These are phyloP conservation scores for Abrostola tripartita DNA, from an alignment of 2,888 invertebrate genomes.

Conservation along the genomic window DNA sequence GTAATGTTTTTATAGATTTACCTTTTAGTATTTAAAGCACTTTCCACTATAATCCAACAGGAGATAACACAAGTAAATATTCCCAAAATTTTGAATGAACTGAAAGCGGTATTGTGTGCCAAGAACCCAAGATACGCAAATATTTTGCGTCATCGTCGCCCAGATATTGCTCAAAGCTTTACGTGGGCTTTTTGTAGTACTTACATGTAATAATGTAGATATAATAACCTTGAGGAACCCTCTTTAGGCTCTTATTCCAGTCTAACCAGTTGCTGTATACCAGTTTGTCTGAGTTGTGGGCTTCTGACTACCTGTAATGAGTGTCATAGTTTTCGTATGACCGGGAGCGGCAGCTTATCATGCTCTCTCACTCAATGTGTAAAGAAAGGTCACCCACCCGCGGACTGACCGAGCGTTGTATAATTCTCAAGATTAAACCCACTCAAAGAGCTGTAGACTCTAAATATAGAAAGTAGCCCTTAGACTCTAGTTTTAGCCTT, in stretches of 20 bases:
- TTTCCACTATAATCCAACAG: conserved; percentile 10
- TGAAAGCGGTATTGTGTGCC: conserved; percentile 30
- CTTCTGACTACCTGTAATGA: conserved; percentile 3
- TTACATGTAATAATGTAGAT: conserved; percentile 3
- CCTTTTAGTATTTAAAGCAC: not conserved
- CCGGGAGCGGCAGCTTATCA: conserved; percentile 1
- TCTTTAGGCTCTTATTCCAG: conserved; percentile 1
- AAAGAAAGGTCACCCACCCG: conserved; percentile 3
- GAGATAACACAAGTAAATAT: conserved; percentile 37
- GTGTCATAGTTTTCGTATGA: conserved; percentile 2
- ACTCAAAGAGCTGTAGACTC: not conserved
- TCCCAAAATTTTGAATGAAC: conserved; percentile 30
- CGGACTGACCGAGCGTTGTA: not conserved
- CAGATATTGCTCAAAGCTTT: conserved; percentile 21
- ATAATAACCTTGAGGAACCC: conserved; percentile 3
- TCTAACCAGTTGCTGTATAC: conserved; percentile 4
- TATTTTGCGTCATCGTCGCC: conserved; percentile 40
- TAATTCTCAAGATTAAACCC: not conserved
- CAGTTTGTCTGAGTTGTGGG: conserved; percentile 3
- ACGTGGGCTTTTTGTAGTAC: conserved; percentile 16
- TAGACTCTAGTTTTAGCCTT: no score
- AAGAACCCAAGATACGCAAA: conserved; percentile 39
- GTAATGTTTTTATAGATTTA: not conserved
- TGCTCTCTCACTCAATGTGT: conserved; percentile 6
- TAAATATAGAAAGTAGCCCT: no score